Conservation (phyloP, 2,113 vertebrate species). For the Suncus etruscus region DNA sequence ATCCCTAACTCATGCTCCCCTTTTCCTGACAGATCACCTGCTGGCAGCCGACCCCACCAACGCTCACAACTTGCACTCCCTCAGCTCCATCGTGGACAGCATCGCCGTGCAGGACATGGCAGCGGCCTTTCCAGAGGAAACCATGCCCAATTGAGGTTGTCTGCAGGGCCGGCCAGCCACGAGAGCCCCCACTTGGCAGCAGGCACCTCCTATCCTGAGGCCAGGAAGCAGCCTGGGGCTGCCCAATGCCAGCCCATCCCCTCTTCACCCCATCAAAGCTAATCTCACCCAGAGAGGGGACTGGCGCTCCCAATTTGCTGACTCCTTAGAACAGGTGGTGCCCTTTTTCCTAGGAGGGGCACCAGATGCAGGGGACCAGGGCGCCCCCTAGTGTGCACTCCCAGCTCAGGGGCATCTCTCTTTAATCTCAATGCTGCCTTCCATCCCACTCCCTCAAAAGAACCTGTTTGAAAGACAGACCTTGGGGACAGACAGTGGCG, state of each 20-base stretch:
- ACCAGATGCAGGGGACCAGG: conserved; percentile 53
- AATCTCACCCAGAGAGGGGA: not conserved
- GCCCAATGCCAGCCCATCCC: conserved; percentile 33
- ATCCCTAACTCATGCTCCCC: not conserved
- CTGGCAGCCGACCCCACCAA: conserved; percentile 90
- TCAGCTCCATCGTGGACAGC: conserved; percentile 96
- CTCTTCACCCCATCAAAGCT: conserved; percentile 15
- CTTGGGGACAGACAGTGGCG: not conserved
- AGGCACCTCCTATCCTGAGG: conserved; percentile 29
- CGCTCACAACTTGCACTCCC: conserved; percentile 92
- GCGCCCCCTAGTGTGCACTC: conserved; percentile 40
- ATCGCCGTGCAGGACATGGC: conserved; percentile 91
- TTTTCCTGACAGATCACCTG: conserved; percentile 89
- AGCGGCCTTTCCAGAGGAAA: conserved; percentile 88
- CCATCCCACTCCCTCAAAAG: conserved; percentile 31
- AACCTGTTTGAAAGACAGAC: not conserved
- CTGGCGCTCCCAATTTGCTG: not conserved
- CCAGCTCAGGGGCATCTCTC: conserved; percentile 59
- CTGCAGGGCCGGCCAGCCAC: not conserved
- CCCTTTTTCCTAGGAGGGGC: conserved; percentile 54
- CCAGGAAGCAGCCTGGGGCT: conserved; percentile 25
- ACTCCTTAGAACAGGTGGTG: conserved; percentile 11
- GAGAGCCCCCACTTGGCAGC: conserved; percentile 25
- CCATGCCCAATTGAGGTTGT: conserved; percentile 85
- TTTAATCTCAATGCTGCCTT: not conserved